Evolutionary conservation across 2,113 vertebrate genomes (phyloP).

Genomic region (Channa argus): DNA sequence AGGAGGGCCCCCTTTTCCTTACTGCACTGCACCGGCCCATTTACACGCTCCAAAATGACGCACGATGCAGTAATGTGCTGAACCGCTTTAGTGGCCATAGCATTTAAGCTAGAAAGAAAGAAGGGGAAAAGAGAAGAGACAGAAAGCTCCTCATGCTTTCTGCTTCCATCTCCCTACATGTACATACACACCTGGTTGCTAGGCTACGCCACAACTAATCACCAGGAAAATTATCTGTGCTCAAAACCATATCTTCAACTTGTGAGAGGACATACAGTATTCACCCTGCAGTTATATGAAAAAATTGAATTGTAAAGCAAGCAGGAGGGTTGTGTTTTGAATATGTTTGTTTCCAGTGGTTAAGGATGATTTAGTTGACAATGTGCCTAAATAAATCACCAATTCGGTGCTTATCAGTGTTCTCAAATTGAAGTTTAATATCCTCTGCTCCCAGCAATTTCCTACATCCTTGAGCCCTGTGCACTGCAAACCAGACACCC

Average conservation of each 20-base stretch:
- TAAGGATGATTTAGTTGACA: conserved; percentile 73
- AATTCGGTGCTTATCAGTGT: conserved; percentile 72
- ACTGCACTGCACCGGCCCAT: conserved; percentile 52
- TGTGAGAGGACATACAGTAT: conserved; percentile 53
- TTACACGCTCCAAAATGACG: conserved; percentile 61
- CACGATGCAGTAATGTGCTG: conserved; percentile 40
- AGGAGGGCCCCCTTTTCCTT: conserved; percentile 40
- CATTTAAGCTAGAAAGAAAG: conserved; percentile 47
- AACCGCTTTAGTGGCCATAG: conserved; percentile 42
- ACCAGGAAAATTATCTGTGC: conserved; percentile 57
- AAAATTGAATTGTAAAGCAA: conserved; percentile 54
- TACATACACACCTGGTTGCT: conserved; percentile 53
- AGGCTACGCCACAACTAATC: conserved; percentile 70
- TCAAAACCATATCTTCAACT: conserved; percentile 55
- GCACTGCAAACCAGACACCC: conserved; percentile 56
- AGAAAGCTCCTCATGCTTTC: conserved; percentile 33
- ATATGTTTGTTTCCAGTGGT: conserved; percentile 67
- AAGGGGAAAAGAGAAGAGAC: conserved; percentile 16
- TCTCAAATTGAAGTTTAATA: conserved; percentile 82
- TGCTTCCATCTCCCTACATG: conserved; percentile 16
- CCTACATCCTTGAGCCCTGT: conserved; percentile 63
- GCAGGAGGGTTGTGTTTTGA: conserved; percentile 54
- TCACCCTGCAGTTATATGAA: conserved; percentile 48
- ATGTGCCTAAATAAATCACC: conserved; percentile 79
- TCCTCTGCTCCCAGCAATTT: conserved; percentile 77